phyloP scores from a whole-genome alignment of 2,797 vertebrate genomes.

The Lates japonicus region DNA sequence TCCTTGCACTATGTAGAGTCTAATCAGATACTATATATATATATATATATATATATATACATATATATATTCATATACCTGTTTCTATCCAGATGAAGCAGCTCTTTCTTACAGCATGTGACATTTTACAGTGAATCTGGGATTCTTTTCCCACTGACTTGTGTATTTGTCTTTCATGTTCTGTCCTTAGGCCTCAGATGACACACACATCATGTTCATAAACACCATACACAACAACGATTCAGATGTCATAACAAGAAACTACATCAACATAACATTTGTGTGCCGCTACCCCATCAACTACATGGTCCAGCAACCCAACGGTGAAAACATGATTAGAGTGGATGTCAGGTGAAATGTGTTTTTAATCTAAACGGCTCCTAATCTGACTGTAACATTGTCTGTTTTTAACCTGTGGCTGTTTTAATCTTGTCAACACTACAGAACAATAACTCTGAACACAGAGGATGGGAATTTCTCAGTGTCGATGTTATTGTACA shows the following conservation, averaged over 20 bases:
- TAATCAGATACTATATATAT: too few relatives aligned
- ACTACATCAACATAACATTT: slow-evolving; percentile 87
- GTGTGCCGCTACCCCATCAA: slow-evolving; percentile 88
- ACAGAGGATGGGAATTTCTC: slow-evolving; percentile 89
- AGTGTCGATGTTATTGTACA: slow-evolving; percentile 86
- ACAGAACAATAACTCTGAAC: slow-evolving; percentile 86
- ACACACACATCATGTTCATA: slow-evolving; percentile 85
- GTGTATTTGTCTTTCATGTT: neutral
- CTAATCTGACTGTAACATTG: neutral
- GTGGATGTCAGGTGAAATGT: slow-evolving; percentile 81
- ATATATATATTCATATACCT: too few relatives aligned
- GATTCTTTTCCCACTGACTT: neutral
- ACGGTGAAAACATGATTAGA: slow-evolving; percentile 84
- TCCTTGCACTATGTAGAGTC: neutral
- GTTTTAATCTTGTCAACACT: neutral
- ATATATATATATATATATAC: too few relatives aligned
- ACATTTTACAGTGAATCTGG: too few relatives aligned
- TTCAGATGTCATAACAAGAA: slow-evolving; percentile 83
- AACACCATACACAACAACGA: slow-evolving; percentile 88
- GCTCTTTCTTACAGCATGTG: neutral
- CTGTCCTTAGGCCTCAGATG: slow-evolving; percentile 80
- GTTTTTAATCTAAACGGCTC: neutral
- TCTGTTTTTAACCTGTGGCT: neutral
- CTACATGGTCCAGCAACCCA: slow-evolving; percentile 86
- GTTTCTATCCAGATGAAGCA: neutral